These are phyloP conservation scores for Pseudorasbora parva DNA, from an alignment of 2,113 vertebrate species.

Conservation along the genomic window DNA sequence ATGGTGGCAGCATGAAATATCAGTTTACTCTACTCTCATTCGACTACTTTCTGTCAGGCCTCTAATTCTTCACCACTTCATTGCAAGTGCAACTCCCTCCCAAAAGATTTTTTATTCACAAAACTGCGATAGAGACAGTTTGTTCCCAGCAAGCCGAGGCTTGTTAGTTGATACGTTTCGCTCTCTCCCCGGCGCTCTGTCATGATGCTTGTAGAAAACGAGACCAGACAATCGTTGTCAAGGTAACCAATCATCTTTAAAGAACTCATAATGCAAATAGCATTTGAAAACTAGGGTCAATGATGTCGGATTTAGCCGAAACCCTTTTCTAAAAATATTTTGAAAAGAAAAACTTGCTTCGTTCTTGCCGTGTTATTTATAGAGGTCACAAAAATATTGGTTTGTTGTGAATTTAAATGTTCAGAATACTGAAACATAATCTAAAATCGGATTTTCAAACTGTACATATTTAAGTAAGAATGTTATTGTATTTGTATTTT, in stretches of 20 bases:
- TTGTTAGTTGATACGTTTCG: slow-evolving; percentile 55
- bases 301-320: slow-evolving; percentile 19
- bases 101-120: slow-evolving; percentile 45
- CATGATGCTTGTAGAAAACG: slow-evolving; percentile 55
- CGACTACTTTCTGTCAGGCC: neutral
- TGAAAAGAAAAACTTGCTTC: neutral
- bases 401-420: neutral
- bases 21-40: neutral
- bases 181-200: slow-evolving; percentile 36
- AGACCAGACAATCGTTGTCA: slow-evolving; percentile 62
- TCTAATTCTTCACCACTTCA: neutral
- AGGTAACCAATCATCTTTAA: slow-evolving; percentile 56
- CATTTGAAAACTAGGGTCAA: slow-evolving; percentile 39
- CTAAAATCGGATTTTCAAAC: neutral
- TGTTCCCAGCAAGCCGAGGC: slow-evolving; percentile 43
- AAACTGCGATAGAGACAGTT: slow-evolving; percentile 43
- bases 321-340: slow-evolving; percentile 29
- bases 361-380: neutral
- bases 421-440: neutral
- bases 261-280: slow-evolving; percentile 53
- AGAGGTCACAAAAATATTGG: neutral
- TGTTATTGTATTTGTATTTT: too few relatives aligned
- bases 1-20: neutral
- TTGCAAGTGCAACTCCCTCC: slow-evolving; percentile 1
- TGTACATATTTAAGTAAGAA: too few relatives aligned